Percentiles rank a stretch among this genome's conserved stretches.
Evolutionary conservation across 2,113 vertebrate genomes (phyloP).

Genomic region (Leucosticte australis): DNA sequence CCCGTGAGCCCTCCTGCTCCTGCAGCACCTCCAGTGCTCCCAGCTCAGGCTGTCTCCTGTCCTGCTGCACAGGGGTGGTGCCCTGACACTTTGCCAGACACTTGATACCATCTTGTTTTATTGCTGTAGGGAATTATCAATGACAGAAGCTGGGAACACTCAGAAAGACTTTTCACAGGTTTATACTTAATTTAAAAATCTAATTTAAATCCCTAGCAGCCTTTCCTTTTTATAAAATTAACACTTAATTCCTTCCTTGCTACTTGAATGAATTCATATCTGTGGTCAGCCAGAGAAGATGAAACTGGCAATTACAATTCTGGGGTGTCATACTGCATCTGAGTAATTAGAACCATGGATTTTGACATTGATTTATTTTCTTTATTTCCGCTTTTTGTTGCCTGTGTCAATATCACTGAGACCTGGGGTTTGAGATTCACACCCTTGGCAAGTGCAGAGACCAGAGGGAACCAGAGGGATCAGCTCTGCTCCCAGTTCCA

Average conservation of each 20-base stretch:
- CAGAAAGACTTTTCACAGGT: background rate
- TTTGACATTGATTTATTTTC: background rate
- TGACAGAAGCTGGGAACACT: background rate
- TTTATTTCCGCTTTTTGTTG: background rate
- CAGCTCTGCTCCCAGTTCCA: background rate
- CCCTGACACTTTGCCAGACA: background rate
- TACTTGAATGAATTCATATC: background rate
- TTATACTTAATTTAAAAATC: slow-evolving; percentile 31
- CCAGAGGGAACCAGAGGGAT: background rate
- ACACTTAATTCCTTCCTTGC: background rate
- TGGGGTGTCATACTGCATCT: background rate
- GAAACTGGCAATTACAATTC: background rate
- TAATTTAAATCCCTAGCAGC: slow-evolving; percentile 20
- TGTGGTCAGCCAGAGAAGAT: background rate
- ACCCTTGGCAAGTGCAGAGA: rapidly evolving
- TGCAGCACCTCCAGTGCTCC: background rate
- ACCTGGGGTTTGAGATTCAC: background rate
- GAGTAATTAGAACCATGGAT: background rate
- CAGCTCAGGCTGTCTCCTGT: background rate
- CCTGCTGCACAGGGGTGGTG: background rate
- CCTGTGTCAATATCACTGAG: background rate
- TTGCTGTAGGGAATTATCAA: background rate
- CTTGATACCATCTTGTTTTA: background rate
- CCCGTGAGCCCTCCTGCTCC: background rate
- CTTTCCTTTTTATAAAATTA: slow-evolving; percentile 22